phyloP scores from a whole-genome alignment of 2,888 invertebrate genomes.

The Hermaeophaga mercurialis region DNA sequence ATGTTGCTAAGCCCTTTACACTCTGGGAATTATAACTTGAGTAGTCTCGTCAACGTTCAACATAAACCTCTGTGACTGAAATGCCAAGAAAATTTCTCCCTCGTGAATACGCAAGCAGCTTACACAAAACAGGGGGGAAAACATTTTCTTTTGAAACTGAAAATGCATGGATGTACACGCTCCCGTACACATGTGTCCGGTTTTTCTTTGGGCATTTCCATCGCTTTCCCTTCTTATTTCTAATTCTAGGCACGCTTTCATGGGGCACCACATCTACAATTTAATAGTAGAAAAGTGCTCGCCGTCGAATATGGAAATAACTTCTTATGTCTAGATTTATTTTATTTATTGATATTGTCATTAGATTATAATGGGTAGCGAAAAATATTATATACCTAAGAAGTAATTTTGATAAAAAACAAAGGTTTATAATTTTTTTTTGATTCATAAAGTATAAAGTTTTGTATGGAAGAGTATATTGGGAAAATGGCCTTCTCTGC shows the following conservation, averaged over 20 bases:
- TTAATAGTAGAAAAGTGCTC: conserved; percentile 31
- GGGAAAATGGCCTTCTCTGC: too few species aligned
- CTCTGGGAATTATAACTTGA: conserved; percentile 39
- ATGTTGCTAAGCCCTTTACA: conserved; percentile 35
- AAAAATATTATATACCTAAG: too few species aligned
- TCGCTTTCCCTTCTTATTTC: conserved; percentile 39
- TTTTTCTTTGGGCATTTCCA: conserved; percentile 24
- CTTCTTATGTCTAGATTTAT: too few species aligned
- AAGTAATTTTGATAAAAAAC: too few species aligned
- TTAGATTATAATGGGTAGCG: too few species aligned
- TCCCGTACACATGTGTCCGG: conserved; percentile 54
- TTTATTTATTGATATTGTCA: too few species aligned
- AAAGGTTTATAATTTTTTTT: too few species aligned
- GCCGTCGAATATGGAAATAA: conserved; percentile 33
- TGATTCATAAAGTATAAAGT: too few species aligned
- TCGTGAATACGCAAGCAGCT: conserved; percentile 57
- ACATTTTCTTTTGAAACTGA: conserved; percentile 56
- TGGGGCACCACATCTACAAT: conserved; percentile 42
- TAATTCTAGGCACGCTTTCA: conserved; percentile 46
- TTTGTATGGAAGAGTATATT: too few species aligned
- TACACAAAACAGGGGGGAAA: conserved; percentile 55
- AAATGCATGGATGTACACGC: conserved; percentile 55
- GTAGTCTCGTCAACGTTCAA: conserved; percentile 32
- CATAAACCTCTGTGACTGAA: conserved; percentile 48
- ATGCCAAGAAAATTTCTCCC: conserved; percentile 58